Evolutionary conservation across 2,888 invertebrate genomes (phyloP), one percentile per base, ranked within the genome.

Genomic region (Cataglyphis altisquamis): DNA sequence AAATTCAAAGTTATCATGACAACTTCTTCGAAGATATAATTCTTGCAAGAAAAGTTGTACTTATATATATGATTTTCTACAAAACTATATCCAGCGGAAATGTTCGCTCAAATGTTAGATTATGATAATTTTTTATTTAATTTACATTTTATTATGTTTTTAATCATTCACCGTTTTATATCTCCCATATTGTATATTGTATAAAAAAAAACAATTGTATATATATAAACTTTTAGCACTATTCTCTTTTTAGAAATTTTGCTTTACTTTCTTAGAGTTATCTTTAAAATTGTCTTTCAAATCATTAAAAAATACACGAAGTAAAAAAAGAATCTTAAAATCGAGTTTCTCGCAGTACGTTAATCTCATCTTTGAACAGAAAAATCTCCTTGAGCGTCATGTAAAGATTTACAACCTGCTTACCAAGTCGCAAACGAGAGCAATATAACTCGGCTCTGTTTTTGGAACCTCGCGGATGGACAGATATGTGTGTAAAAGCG

Each of bases 381-480:
- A 60, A 60, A 70, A 78, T 70, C 36, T 70, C 45, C 32, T 21
- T 18, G 45, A 21, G 78, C 45, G 60, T 21, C 45, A 12, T 60
- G 32, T 68, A 78, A 78, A 78, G 70, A 70, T 29, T 36, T 3
- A 39, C 74, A 74, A 36, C 25, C 62, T 25, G 48, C 21, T 74
- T 52, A 63, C 39, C 74, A 63, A 48, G 36, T 80, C 73, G n/a
- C n/a, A 29, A 77, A 77, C 68, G 67, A 67, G 77, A 77, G 39
- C 60, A 32, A 29, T 60, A 45, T 48, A 73, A 72, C 62, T 52
- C 63, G 74, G 18, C n/a, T 63, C 63, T 52, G 63, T 81, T 81
- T 72, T 25, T 74, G 29, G 74, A 73, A 74, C 12, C 36, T 52
- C 39, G 52, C n/a, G 63, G 29, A 63, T 63, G 48, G 57, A 72